Percentiles rank a stretch among this genome's conserved stretches.
Evolutionary conservation across 2,888 invertebrate species (phyloP).

Genomic region (Heliconius charithonia): DNA sequence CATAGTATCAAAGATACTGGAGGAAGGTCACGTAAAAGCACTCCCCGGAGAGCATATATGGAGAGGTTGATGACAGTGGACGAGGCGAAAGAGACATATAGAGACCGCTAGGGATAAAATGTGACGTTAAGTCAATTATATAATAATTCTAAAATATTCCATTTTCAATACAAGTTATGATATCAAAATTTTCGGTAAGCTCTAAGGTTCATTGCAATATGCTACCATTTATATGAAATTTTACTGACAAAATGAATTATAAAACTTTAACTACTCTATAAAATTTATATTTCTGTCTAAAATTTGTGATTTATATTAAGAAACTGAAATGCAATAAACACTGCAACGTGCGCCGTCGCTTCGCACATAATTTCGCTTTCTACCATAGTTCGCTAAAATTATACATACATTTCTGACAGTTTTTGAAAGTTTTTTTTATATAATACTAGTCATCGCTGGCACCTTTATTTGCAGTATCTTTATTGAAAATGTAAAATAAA

Average conservation of each 20-base stretch:
- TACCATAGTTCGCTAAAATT: slow-evolving; percentile 24
- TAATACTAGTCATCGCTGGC: too few species aligned
- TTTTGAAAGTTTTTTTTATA: too few species aligned
- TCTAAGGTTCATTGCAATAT: neutral
- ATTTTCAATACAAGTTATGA: neutral
- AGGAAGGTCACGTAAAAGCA: too few species aligned
- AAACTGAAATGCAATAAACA: slow-evolving; percentile 17
- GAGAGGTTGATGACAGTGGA: too few species aligned
- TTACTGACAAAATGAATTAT: neutral
- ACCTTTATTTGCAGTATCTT: too few species aligned
- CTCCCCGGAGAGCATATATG: too few species aligned
- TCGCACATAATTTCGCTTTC: slow-evolving; percentile 32
- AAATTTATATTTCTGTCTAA: neutral
- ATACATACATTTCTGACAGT: neutral
- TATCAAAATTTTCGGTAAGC: neutral
- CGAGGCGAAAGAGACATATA: too few species aligned
- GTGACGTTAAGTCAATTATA: too few species aligned
- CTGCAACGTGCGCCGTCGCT: neutral
- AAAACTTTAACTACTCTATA: slow-evolving; percentile 1
- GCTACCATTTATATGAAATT: neutral
- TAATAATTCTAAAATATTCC: too few species aligned
- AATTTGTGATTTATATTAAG: slow-evolving; percentile 1
- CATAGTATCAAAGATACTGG: too few species aligned
- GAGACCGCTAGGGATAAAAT: too few species aligned
- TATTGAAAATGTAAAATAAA: too few species aligned